Evolutionary conservation across 2,797 vertebrate species (phyloP).

Genomic region (Hyperoplus lanceolatus): DNA sequence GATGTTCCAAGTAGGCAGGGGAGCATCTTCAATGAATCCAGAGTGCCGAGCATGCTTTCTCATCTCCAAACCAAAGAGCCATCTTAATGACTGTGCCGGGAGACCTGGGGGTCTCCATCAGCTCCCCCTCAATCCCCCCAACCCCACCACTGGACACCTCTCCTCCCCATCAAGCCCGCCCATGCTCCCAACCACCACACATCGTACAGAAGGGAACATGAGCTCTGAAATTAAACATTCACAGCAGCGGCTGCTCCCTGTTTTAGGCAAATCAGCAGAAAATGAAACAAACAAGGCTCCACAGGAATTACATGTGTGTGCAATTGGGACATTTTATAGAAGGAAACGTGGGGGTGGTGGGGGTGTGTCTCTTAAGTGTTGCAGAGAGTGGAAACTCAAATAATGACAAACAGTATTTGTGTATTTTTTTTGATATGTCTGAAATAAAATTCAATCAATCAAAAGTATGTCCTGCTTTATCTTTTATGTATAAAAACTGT

Average conservation of each 20-base stretch:
- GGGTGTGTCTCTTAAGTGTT: constrained; percentile 23
- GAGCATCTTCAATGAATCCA: constrained; percentile 81
- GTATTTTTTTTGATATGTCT: no score
- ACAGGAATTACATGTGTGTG: constrained; percentile 53
- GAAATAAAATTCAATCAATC: no score
- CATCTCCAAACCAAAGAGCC: constrained; percentile 74
- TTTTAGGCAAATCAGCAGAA: constrained; percentile 76
- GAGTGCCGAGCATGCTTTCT: constrained; percentile 66
- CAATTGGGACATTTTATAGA: constrained; percentile 54
- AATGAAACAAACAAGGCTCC: constrained; percentile 64
- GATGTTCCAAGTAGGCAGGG: constrained; percentile 67
- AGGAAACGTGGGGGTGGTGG: not conserved
- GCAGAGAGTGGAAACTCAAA: constrained; percentile 36
- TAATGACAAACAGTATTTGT: constrained; percentile 22
- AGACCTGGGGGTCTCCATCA: constrained; percentile 70
- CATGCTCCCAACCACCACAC: constrained; percentile 52
- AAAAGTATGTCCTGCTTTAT: constrained; percentile 4
- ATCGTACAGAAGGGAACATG: constrained; percentile 55
- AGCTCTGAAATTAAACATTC: constrained; percentile 79
- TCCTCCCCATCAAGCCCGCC: constrained; percentile 43
- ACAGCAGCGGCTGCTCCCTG: constrained; percentile 55
- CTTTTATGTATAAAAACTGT: constrained; percentile 27
- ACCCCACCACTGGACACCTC: constrained; percentile 39
- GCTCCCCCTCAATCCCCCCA: constrained; percentile 10
- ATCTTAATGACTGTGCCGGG: constrained; percentile 80